phyloP scores from a whole-genome alignment of 2,113 vertebrate genomes.

The Oncorhynchus clarkii region DNA sequence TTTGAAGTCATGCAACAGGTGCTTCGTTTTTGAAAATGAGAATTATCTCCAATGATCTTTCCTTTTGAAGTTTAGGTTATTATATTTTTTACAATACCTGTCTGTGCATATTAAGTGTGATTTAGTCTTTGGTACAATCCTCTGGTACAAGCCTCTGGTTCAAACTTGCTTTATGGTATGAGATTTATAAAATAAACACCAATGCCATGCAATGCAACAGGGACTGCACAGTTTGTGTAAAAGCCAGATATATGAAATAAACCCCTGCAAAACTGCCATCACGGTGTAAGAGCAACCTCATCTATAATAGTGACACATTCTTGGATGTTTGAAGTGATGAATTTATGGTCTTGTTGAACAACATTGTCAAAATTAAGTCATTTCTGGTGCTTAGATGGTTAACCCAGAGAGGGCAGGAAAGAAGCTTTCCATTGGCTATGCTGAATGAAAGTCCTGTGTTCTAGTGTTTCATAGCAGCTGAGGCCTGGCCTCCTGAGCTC shows the following conservation, averaged over 20 bases:
- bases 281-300: neutral
- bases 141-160: too few relatives aligned
- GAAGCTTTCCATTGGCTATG: constrained; percentile 62
- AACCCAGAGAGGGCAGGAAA: constrained; percentile 48
- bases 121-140: neutral
- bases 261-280: neutral
- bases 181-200: neutral
- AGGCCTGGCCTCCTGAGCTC: constrained; percentile 79
- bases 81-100: neutral
- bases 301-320: too few relatives aligned
- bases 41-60: neutral
- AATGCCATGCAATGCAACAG: neutral
- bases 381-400: constrained; percentile 64
- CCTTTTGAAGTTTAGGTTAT: neutral
- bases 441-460: constrained; percentile 53
- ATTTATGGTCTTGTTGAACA: neutral
- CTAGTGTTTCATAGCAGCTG: constrained; percentile 92
- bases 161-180: neutral
- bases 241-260: neutral
- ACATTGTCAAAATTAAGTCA: constrained; percentile 45
- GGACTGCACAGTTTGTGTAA: neutral
- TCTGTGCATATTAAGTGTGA: neutral
- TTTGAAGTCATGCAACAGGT: neutral
- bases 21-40: neutral
- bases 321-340: too few relatives aligned